These are phyloP conservation scores for Liparis tanakae DNA, from an alignment of 2,797 vertebrate species.

Conservation along the genomic window DNA sequence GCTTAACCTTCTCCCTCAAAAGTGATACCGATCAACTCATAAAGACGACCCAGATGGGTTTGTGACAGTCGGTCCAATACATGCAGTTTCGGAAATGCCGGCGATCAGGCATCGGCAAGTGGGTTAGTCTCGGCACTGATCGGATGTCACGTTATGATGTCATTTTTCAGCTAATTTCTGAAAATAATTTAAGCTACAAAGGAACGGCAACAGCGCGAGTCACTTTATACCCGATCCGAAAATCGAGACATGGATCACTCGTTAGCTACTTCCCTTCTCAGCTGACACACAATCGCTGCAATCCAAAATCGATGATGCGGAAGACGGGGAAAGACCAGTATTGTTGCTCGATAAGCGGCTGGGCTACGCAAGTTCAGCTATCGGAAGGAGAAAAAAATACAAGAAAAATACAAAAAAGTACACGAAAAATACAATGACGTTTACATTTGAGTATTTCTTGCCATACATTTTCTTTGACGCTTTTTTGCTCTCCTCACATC, in stretches of 20 bases:
- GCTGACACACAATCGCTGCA: too few species aligned
- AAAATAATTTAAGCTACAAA: too few species aligned
- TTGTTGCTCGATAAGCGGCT: not conserved
- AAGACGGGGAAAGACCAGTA: not conserved
- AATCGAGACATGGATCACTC: too few species aligned
- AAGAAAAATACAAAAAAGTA: slow-evolving; percentile 9
- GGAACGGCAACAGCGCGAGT: too few species aligned
- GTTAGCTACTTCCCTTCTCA: too few species aligned
- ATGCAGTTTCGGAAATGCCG: too few species aligned
- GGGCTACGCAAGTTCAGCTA: not conserved
- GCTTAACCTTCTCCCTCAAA: not conserved
- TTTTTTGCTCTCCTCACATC: slow-evolving; percentile 16
- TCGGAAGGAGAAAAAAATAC: not conserved
- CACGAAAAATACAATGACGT: not conserved
- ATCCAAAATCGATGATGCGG: too few species aligned
- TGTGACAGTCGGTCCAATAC: too few species aligned
- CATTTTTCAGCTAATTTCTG: not conserved
- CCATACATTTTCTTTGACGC: slow-evolving; percentile 33
- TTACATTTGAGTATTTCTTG: slow-evolving; percentile 47
- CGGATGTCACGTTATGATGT: not conserved
- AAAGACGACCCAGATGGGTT: slow-evolving; percentile 25
- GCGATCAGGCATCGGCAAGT: too few species aligned
- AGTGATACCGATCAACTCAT: slow-evolving; percentile 3
- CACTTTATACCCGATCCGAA: too few species aligned
- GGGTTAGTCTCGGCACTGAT: not conserved